Conservation (phyloP, 1,140 invertebrate species). For the Pinna nobilis region DNA sequence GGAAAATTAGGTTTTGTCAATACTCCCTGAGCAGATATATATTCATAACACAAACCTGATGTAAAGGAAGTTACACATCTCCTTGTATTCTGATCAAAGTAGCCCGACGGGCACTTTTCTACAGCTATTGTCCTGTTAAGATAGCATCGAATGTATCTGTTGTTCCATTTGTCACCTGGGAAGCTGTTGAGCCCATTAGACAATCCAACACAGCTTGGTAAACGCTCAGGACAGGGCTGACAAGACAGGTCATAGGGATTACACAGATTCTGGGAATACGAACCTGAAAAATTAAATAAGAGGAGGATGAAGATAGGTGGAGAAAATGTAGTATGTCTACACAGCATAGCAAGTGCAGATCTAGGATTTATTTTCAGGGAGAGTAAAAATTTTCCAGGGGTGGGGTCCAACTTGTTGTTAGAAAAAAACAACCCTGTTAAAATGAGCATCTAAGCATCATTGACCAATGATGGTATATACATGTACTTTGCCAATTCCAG, state of each 20-base stretch:
- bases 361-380: too few species aligned
- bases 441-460: too few species aligned
- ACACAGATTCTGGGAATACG: slow-evolving; percentile 49
- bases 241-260: slow-evolving; percentile 29
- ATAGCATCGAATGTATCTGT: slow-evolving; percentile 44
- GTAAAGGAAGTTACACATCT: slow-evolving; percentile 28
- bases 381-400: too few species aligned
- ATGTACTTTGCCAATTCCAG: too few species aligned
- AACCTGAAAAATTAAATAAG: slow-evolving; percentile 32
- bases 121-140: slow-evolving; percentile 42
- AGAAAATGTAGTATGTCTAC: too few species aligned
- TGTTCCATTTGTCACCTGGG: slow-evolving; percentile 26
- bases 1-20: not conserved
- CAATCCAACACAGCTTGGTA: slow-evolving; percentile 50
- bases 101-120: slow-evolving; percentile 31
- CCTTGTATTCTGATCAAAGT: slow-evolving; percentile 34
- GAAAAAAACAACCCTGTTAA: too few species aligned
- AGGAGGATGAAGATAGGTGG: not conserved
- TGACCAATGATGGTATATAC: too few species aligned
- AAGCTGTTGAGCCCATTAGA: slow-evolving; percentile 47
- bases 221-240: slow-evolving; percentile 34
- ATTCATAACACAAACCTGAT: not conserved
- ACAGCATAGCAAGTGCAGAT: too few species aligned
- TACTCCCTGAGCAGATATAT: not conserved
- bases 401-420: too few species aligned